Evolutionary conservation across 2,797 vertebrate species (phyloP).

Genomic region (Enteromius thamalakanensis): DNA sequence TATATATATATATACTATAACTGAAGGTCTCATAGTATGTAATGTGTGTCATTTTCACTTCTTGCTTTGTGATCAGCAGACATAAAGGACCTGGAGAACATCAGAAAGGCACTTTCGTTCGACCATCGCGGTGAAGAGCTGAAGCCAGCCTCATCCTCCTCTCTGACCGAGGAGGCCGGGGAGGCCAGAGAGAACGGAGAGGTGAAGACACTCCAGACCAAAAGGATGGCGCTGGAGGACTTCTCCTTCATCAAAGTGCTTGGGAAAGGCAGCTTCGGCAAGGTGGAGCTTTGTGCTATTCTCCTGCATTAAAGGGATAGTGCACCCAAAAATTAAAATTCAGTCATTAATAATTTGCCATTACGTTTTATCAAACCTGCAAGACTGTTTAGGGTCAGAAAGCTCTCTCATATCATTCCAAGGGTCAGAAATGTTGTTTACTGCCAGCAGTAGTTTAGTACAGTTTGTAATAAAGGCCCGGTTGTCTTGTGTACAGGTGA

Average conservation of each 20-base stretch:
- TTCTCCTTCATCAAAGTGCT: slow-evolving; percentile 97
- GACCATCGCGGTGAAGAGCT: slow-evolving; percentile 91
- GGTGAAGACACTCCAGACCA: slow-evolving; percentile 81
- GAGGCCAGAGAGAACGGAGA: slow-evolving; percentile 87
- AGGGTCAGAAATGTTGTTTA: background rate
- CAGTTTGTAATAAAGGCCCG: background rate
- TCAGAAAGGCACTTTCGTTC: slow-evolving; percentile 92
- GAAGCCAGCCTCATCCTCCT: slow-evolving; percentile 70
- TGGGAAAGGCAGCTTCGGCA: slow-evolving; percentile 97
- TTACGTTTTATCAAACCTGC: too few species aligned
- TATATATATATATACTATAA: background rate
- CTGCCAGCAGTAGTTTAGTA: background rate
- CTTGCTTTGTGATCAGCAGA: slow-evolving; percentile 70
- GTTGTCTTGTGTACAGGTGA: slow-evolving; percentile 79
- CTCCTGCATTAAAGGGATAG: background rate
- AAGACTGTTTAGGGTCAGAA: background rate
- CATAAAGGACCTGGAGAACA: slow-evolving; percentile 92
- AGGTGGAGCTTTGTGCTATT: slow-evolving; percentile 74
- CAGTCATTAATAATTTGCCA: too few species aligned
- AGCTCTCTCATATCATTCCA: background rate
- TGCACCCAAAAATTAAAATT: background rate
- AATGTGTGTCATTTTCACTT: too few species aligned
- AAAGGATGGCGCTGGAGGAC: slow-evolving; percentile 86
- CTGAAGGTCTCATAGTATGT: background rate
- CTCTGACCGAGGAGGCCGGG: slow-evolving; percentile 61